Base-by-base conservation (phyloP, 2,113 vertebrate species). In the Pedionomus torquatus region DNA sequence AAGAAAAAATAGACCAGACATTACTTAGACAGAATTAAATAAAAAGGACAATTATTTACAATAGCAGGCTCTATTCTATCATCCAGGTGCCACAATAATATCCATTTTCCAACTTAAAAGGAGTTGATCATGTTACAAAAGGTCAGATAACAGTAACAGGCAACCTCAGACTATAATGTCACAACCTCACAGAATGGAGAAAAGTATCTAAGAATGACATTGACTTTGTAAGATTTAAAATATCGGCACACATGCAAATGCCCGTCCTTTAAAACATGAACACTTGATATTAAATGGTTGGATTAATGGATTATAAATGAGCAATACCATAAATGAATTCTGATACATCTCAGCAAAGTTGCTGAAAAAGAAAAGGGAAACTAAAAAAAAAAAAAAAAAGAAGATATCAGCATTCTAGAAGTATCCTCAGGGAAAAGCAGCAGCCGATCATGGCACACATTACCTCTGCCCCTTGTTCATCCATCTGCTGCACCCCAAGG, bases 401-500 rank as follows among this genome's bases (percentile, higher is more conserved):
- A 82, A 77, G 33, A 91, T 37, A 71, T 97, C 83, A 93, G 84
- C 96, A 97, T 96, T 96, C 83, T 95, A 60, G 79, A 94, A 88
- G 82, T 39, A 75, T 83, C 58, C 86, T 92, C 9, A 8, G 80
- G 74, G 94, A 71, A 33, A 97, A 74, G 92, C 86, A 96, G 64
- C 91, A 95, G 93, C 95, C 93, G 72, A 98, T 96, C 93, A 83
- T 17, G 71, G 97, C 86, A 95, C 94, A 93, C 92, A 94, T 91
- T 97, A 97, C 87, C 96, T 97, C 95, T 95, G 95, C 93, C 97
- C 97, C 97, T 90, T 92, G 97, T 95, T 97, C 97, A 96, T 96
- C 95, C 97, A 98, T 98, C 98, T 98, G 98, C 97, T 96, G 87
- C 94, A 96, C 93, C 95, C 84, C 72, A 79, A 97, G 97, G 96